Base-by-base conservation (phyloP, 2,888 invertebrate species). In the Alcis repandata region DNA sequence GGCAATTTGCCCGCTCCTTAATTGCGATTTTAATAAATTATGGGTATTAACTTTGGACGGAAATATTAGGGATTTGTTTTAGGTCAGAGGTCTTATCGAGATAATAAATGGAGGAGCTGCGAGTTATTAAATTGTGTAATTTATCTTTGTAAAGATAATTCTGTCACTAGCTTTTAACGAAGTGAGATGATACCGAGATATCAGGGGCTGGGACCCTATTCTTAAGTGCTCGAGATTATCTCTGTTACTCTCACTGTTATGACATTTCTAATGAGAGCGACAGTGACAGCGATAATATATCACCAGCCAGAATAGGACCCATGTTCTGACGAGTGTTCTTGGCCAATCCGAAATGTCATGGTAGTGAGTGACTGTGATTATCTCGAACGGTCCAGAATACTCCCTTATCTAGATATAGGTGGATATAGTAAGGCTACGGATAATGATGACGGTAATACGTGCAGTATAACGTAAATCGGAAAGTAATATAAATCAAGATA, bases 11-110 rank as follows among this genome's bases (percentile, higher is more conserved):
- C 70, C 63, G 63, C 74, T 63, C 72, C 73, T 71, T 85, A 83
- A 88, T 87, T 84, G 75, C 76, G 77, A 80, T 83, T 82, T 85
- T 83, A 85, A 87, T 87, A 82, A 86, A 84, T 87, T 82, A 86
- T 67, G 76, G 70, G 40, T 48, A 64, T 66, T 70, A 79, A 74
- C 71, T 77, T 73, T 63, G 65, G 67, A 68, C 63, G 70, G 57
- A 68, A 70, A 71, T 71, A 59, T 67, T 49, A 65, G 70, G 73
- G 74, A 73, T 75, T 79, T 76, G 62, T 71, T 60, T 62, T 60
- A 51, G 56, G 56, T 52, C 46, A 46, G 45, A 57, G 45, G 56
- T 56, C n/a, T 60, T 64, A 59, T 59, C 48, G 27, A 52, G 48
- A 54, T 60, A 46, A 59, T 64, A 56, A 60, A 65, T 48, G 59